Evolutionary conservation across 1,140 invertebrate genomes (phyloP).

Genomic region (Tetramorium alpestre): DNA sequence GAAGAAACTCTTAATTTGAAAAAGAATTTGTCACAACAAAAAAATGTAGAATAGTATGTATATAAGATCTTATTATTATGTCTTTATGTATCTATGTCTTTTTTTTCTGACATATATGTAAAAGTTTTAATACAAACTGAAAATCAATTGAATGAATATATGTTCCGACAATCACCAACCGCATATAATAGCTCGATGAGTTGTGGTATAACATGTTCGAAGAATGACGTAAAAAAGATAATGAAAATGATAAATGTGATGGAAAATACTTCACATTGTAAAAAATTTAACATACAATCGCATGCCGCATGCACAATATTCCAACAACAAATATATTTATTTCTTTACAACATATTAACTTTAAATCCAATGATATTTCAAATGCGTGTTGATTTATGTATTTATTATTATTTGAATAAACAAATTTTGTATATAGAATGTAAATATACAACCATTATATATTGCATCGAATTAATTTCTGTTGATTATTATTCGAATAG

Average conservation of each 20-base stretch:
- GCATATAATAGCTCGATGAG: conserved; percentile 25
- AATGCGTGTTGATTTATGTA: not conserved
- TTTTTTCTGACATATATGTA: not conserved
- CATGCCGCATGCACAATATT: not conserved
- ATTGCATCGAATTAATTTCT: conserved; percentile 15
- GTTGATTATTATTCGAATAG: not conserved
- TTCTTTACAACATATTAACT: not conserved
- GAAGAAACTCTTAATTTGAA: not conserved
- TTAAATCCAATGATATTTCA: not conserved
- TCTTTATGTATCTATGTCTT: not conserved
- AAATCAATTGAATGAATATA: conserved; percentile 24
- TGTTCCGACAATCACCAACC: not conserved
- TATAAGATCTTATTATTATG: not conserved
- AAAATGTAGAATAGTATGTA: not conserved
- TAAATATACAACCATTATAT: not conserved
- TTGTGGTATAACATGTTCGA: conserved; percentile 6
- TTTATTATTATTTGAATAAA: conserved; percentile 21
- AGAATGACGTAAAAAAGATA: conserved; percentile 27
- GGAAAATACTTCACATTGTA: not conserved
- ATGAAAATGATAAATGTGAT: conserved; percentile 24
- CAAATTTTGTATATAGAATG: not conserved
- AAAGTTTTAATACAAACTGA: not conserved
- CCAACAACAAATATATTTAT: not conserved
- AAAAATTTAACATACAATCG: conserved; percentile 8
- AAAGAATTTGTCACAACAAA: not conserved